Base-by-base conservation (phyloP, 2,888 invertebrate genomes). In the Pseudococcus longispinus region DNA sequence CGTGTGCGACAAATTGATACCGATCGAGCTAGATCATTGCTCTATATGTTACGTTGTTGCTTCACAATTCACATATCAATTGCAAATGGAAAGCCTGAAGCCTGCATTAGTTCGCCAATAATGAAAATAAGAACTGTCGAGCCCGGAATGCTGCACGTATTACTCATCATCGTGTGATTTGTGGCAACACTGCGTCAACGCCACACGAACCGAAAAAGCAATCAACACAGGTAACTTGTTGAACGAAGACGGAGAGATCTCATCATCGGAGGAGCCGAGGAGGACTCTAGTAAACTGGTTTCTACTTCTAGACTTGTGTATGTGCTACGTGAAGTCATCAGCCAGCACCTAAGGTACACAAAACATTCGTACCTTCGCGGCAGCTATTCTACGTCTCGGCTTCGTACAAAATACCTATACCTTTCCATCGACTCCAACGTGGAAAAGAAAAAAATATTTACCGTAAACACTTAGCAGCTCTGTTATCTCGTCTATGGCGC, bases 151-250 rank as follows among this genome's bases (percentile, higher is more conserved):
- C 26, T 4, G n/a, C 4, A 65, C 13, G 70, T 5, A 29, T 70
- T 70, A 60, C 60, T 60, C 60, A 60, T 60, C 60, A 60, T 60
- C 23, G 60, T 32, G 18, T 29, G 15, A 70, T 70, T 70, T 29
- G 26, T 70, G 70, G 70, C 70, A 70, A 70, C 70, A 29, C 26
- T 65, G 65, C 65, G 26, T 0, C 70, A 70, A 8, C 60, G 23
- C 60, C 60, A 60, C 51, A 51, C 51, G 51, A 46, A 46, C n/a
- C 60, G 11, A 70, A 32, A 70, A 70, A 29, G 70, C 70, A 70
- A 70, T 70, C 70, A 60, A 60, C 60, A 70, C 70, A 70, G 70
- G 70, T 70, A 70, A 70, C 70, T 70, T 29, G 70, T 32, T 70
- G 29, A 70, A 70, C 70, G 32, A 70, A 70, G 70, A 70, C 18